Evolutionary conservation across 2,797 vertebrate species (phyloP), one percentile per base, ranked within the genome.

Genomic region (Arrhamphus sclerolepis): DNA sequence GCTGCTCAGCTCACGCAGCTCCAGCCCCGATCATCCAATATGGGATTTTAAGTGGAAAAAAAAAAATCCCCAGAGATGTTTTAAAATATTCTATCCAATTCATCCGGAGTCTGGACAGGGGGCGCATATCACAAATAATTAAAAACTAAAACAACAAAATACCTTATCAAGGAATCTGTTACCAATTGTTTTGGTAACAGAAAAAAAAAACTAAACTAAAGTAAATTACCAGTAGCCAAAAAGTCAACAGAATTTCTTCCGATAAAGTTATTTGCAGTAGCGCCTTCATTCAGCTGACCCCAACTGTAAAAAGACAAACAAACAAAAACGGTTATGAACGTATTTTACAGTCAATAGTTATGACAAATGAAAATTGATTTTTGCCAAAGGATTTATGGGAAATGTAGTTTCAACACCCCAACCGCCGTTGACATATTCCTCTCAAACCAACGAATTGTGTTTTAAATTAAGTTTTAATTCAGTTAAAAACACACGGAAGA

Each of bases 331-430:
- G 13, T 11, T 18, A 21, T 49, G 61, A n/a, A n/a, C n/a, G n/a
- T n/a, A n/a, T n/a, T n/a, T n/a, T n/a, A n/a, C n/a, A n/a, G n/a
- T n/a, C n/a, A n/a, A n/a, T n/a, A n/a, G n/a, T n/a, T n/a, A 20
- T 44, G 57, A 59, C 62, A 66, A 42, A 44, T 28, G 67, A 75
- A 70, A 70, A 69, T 19, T 40, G 19, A 62, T 51, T 66, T 50
- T 34, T 34, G 1, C 53, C 17, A 0, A 2, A 2, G 65, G 84
- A 56, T 53, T 51, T 71, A 56, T 47, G 92, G 92, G 91, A 89
- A 90, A 89, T 87, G 91, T 77, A 91, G 91, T 90, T 60, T 4
- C 20, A 1, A 16, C 0, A 1, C 13, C 16, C 52, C 16, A 0
- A 2, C 2, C 19, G 0, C 9, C 4, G 6, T 14, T 0, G 0